phyloP scores from a whole-genome alignment of 2,797 vertebrate species.

The Streptopelia turtur region DNA sequence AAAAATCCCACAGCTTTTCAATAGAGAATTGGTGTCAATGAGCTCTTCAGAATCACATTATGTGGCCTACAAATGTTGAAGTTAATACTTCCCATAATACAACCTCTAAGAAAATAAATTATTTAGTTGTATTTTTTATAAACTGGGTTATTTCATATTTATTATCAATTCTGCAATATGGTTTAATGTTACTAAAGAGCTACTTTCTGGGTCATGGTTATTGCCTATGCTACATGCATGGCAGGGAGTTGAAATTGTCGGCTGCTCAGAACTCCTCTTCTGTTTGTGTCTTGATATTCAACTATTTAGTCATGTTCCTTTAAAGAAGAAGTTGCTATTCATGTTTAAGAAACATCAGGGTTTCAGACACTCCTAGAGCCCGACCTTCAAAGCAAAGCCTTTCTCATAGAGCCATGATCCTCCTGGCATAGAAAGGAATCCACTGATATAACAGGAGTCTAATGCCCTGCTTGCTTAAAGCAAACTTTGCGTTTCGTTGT shows the following conservation, averaged over 20 bases:
- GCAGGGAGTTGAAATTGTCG: background rate
- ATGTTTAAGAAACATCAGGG: background rate
- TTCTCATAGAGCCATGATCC: background rate
- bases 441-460: background rate
- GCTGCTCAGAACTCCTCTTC: background rate
- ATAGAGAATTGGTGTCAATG: background rate
- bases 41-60: background rate
- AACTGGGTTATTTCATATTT: background rate
- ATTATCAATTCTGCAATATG: background rate
- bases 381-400: background rate
- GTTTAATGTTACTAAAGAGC: background rate
- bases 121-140: background rate
- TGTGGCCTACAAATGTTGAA: background rate
- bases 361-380: background rate
- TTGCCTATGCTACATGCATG: background rate
- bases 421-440: background rate
- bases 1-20: background rate
- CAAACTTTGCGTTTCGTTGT: background rate
- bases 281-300: background rate
- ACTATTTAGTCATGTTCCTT: background rate
- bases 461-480: background rate
- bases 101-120: background rate
- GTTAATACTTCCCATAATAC: background rate
- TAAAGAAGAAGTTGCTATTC: background rate
- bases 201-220: background rate